These are phyloP conservation scores for Neelides sp. DNA, from an alignment of 1,140 invertebrate genomes.

Conservation along the genomic window DNA sequence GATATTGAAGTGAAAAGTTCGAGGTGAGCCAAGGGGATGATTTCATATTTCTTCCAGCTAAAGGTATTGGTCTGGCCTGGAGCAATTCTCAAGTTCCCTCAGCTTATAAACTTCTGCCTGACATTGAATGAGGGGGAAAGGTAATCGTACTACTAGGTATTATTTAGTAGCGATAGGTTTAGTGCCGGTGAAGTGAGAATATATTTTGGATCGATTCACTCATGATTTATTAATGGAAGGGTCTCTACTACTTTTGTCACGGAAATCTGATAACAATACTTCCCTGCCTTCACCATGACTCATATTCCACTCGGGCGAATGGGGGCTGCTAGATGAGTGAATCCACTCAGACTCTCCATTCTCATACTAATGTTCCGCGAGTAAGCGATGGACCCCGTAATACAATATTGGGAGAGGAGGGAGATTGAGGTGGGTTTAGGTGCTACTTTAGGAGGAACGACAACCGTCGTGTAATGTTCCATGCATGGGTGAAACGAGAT, in stretches of 20 bases:
- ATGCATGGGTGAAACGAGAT: conserved; percentile 25
- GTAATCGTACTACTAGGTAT: too few species aligned
- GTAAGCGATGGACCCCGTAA: conserved; percentile 6
- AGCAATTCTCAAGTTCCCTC: too few species aligned
- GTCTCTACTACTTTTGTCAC: conserved; percentile 22
- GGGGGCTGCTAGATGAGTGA: neutral
- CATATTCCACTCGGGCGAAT: too few species aligned
- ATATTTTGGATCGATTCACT: conserved; percentile 23
- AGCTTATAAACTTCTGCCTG: neutral
- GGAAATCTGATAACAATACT: conserved; percentile 30
- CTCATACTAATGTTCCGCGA: conserved; percentile 6
- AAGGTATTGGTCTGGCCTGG: too few species aligned
- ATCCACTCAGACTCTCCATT: conserved; percentile 2
- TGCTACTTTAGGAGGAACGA: conserved; percentile 10
- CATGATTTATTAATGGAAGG: conserved; percentile 32
- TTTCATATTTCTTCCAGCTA: too few species aligned
- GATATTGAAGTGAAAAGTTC: conserved; percentile 25
- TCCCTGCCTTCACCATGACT: conserved; percentile 6
- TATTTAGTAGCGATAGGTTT: neutral
- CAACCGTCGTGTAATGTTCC: conserved; percentile 19
- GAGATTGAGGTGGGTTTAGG: conserved; percentile 13
- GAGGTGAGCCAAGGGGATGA: conserved; percentile 13
- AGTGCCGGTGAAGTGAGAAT: conserved; percentile 2
- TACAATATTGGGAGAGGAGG: neutral
- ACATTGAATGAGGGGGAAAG: neutral